These are phyloP conservation scores for Nylanderia fulva DNA, from an alignment of 1,140 invertebrate species.

Conservation along the genomic window DNA sequence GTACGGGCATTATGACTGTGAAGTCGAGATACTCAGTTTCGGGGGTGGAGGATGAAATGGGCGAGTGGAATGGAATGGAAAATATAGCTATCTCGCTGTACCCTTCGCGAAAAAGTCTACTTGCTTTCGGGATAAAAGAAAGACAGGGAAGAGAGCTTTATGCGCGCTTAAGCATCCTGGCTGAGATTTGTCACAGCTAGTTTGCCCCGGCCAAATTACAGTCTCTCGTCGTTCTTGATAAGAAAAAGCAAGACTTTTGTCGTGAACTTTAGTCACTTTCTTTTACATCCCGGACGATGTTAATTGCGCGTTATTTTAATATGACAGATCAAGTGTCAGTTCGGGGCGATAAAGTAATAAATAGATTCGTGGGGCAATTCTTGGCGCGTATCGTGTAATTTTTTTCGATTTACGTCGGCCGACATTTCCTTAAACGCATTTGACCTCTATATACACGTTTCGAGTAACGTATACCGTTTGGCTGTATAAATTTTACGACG, in stretches of 20 bases:
- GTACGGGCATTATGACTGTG: slow-evolving; percentile 64
- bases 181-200: slow-evolving; percentile 81
- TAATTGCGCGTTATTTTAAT: background rate
- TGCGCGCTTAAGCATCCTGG: slow-evolving; percentile 76
- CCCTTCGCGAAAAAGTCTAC: slow-evolving; percentile 51
- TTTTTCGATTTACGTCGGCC: background rate
- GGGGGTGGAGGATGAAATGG: background rate
- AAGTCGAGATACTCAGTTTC: slow-evolving; percentile 51
- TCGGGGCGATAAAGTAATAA: too few relatives aligned
- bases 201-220: slow-evolving; percentile 64
- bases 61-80: slow-evolving; percentile 69
- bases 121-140: slow-evolving; percentile 70
- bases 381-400: background rate
- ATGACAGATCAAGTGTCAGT: slow-evolving; percentile 7
- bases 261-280: slow-evolving; percentile 31
- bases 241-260: slow-evolving; percentile 49
- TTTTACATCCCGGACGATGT: slow-evolving; percentile 11
- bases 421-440: slow-evolving; percentile 14
- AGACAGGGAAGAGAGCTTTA: slow-evolving; percentile 73
- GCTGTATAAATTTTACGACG: slow-evolving; percentile 56
- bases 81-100: slow-evolving; percentile 67
- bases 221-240: slow-evolving; percentile 69
- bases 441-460: background rate
- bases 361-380: background rate
- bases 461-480: slow-evolving; percentile 33